Conservation (phyloP, 2,888 invertebrate genomes). For the Ectobius pallidus region DNA sequence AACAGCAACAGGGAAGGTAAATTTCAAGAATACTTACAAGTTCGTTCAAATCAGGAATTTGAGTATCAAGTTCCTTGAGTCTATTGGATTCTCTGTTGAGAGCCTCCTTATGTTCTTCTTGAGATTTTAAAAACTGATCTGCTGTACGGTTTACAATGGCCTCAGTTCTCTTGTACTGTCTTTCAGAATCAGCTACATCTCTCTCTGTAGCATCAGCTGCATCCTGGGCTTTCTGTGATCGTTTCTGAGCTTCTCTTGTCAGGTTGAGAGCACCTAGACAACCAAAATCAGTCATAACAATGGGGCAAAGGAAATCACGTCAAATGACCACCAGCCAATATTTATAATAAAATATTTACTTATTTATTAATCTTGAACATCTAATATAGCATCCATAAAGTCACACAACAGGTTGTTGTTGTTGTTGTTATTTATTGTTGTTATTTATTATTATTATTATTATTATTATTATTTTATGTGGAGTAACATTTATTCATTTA, state of each 20-base stretch:
- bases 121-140: slow-evolving; percentile 66
- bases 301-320: too few species aligned
- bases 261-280: slow-evolving; percentile 79
- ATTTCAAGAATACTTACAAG: slow-evolving; percentile 68
- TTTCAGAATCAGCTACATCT: slow-evolving; percentile 62
- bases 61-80: slow-evolving; percentile 68
- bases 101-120: slow-evolving; percentile 74
- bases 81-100: slow-evolving; percentile 69
- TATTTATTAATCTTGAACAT: not conserved
- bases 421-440: too few species aligned
- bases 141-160: slow-evolving; percentile 65
- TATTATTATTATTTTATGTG: too few species aligned
- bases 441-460: too few species aligned
- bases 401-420: too few species aligned
- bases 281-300: not conserved
- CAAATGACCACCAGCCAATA: too few species aligned
- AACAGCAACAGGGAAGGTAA: too few species aligned
- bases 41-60: slow-evolving; percentile 85
- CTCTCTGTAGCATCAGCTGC: slow-evolving; percentile 56
- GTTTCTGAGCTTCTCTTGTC: slow-evolving; percentile 74
- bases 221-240: slow-evolving; percentile 63
- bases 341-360: too few species aligned
- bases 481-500: too few species aligned
- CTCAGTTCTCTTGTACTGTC: slow-evolving; percentile 69
- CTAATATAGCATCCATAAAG: too few species aligned